A percentile compares a stretch with the other conserved stretches of the same genome.
Evolutionary conservation across 2,888 invertebrate genomes (phyloP).

Genomic region (Cremastinae sp.): DNA sequence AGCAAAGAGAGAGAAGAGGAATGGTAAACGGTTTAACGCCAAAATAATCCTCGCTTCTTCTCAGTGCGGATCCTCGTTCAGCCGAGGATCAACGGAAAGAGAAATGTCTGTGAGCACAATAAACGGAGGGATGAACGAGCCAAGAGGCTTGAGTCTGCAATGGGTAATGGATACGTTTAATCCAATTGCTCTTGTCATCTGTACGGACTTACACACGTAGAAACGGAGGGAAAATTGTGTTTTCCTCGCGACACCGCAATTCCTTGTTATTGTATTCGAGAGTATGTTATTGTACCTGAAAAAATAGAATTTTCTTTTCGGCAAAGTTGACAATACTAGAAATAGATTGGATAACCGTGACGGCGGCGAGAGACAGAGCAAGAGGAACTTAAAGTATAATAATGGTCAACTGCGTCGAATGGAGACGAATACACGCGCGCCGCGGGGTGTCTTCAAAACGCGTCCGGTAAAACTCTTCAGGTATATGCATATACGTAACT

Average conservation of each 20-base stretch:
- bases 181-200: constrained; percentile 75
- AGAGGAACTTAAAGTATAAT: constrained; percentile 52
- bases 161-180: constrained; percentile 79
- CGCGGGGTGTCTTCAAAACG: constrained; percentile 34
- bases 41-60: constrained; percentile 46
- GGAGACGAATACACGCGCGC: constrained; percentile 26
- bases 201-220: no score
- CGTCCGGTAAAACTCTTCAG: constrained; percentile 62
- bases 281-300: constrained; percentile 50
- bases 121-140: constrained; percentile 58
- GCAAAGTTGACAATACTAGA: constrained; percentile 67
- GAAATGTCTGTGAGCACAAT: constrained; percentile 39
- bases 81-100: constrained; percentile 59
- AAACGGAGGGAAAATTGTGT: constrained; percentile 4
- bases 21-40: constrained; percentile 60
- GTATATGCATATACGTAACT: constrained; percentile 60
- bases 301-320: constrained; percentile 3
- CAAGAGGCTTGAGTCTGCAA: constrained; percentile 67
- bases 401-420: constrained; percentile 52
- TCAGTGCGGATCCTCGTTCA: constrained; percentile 28
- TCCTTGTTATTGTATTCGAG: constrained; percentile 45
- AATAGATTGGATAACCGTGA: constrained; percentile 75
- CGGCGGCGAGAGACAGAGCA: constrained; percentile 51
- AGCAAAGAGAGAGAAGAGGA: constrained; percentile 14
- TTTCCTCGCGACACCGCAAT: constrained; percentile 10